Conservation (phyloP, 2,113 vertebrate genomes). For the Notechis scutatus region DNA sequence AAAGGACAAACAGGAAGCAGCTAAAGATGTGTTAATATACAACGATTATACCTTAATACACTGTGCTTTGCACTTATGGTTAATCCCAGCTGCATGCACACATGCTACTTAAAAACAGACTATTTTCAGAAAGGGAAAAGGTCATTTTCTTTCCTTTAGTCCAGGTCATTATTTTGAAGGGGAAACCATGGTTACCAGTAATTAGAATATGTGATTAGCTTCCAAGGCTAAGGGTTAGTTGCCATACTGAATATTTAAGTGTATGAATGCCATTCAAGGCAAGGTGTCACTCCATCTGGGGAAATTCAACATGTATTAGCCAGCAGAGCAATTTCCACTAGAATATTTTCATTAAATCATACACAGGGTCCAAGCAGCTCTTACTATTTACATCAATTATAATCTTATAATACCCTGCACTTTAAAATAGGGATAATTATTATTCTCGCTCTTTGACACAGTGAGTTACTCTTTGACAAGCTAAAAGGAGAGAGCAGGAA, state of each 20-base stretch:
- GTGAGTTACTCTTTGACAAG: not conserved
- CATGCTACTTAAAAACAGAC: not conserved
- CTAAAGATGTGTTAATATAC: slow-evolving; percentile 24
- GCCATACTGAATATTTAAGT: slow-evolving; percentile 19
- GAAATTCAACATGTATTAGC: not conserved
- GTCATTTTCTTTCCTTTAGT: slow-evolving; percentile 24
- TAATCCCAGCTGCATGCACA: not conserved
- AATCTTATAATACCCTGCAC: slow-evolving; percentile 14
- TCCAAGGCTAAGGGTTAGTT: slow-evolving; percentile 32
- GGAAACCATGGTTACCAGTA: slow-evolving; percentile 25
- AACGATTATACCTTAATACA: slow-evolving; percentile 14
- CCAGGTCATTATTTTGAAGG: slow-evolving; percentile 31
- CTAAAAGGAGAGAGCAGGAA: not conserved
- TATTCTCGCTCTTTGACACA: slow-evolving; percentile 16
- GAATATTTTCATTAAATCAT: slow-evolving; percentile 25
- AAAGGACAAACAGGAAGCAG: slow-evolving; percentile 38
- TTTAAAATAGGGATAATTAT: slow-evolving; percentile 35
- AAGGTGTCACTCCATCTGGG: slow-evolving; percentile 17
- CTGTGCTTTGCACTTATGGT: not conserved
- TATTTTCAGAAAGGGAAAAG: slow-evolving; percentile 34
- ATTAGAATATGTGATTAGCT: slow-evolving; percentile 44
- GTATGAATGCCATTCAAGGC: slow-evolving; percentile 41
- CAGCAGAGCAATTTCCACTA: not conserved
- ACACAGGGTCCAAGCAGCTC: not conserved
- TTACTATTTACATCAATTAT: slow-evolving; percentile 12